Evolutionary conservation across 1,140 invertebrate genomes (phyloP), one percentile per base, ranked within the genome.

Genomic region (Apis dorsata): DNA sequence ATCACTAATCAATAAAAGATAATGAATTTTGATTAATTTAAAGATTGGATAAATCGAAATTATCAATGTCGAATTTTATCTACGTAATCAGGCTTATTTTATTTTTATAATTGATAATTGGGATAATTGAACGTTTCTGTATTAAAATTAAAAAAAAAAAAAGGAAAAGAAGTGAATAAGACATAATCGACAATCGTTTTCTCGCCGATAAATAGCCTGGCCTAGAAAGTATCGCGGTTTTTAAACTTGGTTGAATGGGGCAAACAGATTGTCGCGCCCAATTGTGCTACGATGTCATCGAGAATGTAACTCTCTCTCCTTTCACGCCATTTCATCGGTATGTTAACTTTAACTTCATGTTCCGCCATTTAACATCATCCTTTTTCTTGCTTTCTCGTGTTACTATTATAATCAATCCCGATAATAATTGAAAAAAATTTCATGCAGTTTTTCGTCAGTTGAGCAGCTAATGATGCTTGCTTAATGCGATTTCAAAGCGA

Each of bases 201-300:
- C 65, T 68, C 57, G 74, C 28, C 71, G 63, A 84, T 76, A 62
- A n/a, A 73, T 59, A 51, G 74, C 15, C 21, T 74, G 86, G 75
- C 85, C 85, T 88, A 87, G 85, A 87, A 81, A 88, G 70, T 79
- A 81, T 76, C 85, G 57, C 74, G 85, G 70, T 82, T 88, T 85
- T 88, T 85, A 87, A 79, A 76, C 66, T 75, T 53, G 19, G 63
- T 84, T 53, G 84, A 86, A 85, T 65, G n/a, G 68, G 73, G 70
- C 86, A 85, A 75, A 71, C 79, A 69, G 73, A 85, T 79, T 70
- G 72, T 83, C 62, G 81, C 81, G 57, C 69, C 62, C 81, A 66
- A 87, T 87, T 86, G 60, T 83, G 15, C 55, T 66, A 44, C 11
- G 34, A n/a, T 65, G 59, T 81, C 62, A 49, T 69, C 49, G 53